Percentiles rank a stretch among this genome's conserved stretches.
Evolutionary conservation across 2,888 invertebrate species (phyloP).

Genomic region (Orchesellides sinensis): DNA sequence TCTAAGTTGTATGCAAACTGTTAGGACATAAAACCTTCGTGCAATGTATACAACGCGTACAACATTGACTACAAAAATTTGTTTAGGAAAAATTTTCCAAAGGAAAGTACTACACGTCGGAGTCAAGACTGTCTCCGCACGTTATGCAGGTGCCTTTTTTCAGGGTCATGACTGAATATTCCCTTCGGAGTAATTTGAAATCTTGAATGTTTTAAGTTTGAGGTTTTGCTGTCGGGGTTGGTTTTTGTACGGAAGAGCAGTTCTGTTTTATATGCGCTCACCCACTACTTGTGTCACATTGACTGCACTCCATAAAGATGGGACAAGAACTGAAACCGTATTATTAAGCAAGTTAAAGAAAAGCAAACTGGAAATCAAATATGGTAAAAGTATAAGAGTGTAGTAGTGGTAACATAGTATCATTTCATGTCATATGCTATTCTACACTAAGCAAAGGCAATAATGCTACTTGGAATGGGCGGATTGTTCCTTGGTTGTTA

Average conservation of each 20-base stretch:
- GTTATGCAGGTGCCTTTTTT: slow-evolving; percentile 1
- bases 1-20: too few species aligned
- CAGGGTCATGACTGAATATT: slow-evolving; percentile 50
- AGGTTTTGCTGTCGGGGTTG: slow-evolving; percentile 30
- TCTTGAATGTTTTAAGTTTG: slow-evolving; percentile 49
- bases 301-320: too few species aligned
- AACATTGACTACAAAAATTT: slow-evolving; percentile 36
- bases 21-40: slow-evolving; percentile 16
- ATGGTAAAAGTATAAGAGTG: not conserved
- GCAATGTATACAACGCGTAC: too few species aligned
- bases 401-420: slow-evolving; percentile 28
- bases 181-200: slow-evolving; percentile 56
- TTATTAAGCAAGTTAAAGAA: slow-evolving; percentile 14
- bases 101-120: not conserved
- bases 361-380: slow-evolving; percentile 23
- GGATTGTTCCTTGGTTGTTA: slow-evolving; percentile 38
- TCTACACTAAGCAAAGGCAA: slow-evolving; percentile 9
- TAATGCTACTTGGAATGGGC: slow-evolving; percentile 49
- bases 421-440: slow-evolving; percentile 21
- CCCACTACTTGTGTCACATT: not conserved
- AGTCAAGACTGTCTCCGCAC: not conserved
- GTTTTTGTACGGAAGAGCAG: not conserved
- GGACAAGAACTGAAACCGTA: slow-evolving; percentile 7
- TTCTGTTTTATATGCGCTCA: not conserved
- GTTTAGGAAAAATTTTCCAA: slow-evolving; percentile 43